phyloP scores from a whole-genome alignment of 2,113 vertebrate species.

The Delphinus delphis region DNA sequence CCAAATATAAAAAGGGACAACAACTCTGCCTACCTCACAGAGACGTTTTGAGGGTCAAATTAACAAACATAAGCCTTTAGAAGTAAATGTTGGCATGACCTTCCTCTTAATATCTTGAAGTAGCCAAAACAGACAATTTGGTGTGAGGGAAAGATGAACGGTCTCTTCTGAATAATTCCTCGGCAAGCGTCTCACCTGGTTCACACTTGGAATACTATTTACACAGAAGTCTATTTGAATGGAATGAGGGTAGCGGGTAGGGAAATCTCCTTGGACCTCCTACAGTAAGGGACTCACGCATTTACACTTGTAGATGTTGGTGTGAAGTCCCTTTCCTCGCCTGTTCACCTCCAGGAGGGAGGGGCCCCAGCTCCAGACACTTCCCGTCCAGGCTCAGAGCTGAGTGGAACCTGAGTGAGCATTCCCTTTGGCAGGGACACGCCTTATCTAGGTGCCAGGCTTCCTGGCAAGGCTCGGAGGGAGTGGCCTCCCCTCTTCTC shows the following conservation, averaged over 20 bases:
- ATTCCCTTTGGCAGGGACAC: neutral
- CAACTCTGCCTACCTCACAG: no score
- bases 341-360: neutral
- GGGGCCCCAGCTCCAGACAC: no score
- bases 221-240: accelerated
- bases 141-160: neutral
- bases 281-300: accelerated
- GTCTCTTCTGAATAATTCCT: neutral
- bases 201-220: accelerated
- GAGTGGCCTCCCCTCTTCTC: neutral
- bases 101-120: no score
- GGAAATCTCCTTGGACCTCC: neutral
- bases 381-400: neutral
- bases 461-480: neutral
- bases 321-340: neutral
- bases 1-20: neutral
- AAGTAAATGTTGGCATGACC: neutral
- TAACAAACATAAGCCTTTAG: neutral
- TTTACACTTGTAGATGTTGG: no score
- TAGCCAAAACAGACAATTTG: accelerated
- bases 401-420: accelerated
- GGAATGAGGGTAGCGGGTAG: accelerated
- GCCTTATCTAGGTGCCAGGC: neutral
- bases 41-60: neutral
- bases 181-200: no score